Percentiles rank a stretch among this genome's conserved stretches.
Conservation (phyloP, 2,113 vertebrate species). For the Hemicordylus capensis region DNA sequence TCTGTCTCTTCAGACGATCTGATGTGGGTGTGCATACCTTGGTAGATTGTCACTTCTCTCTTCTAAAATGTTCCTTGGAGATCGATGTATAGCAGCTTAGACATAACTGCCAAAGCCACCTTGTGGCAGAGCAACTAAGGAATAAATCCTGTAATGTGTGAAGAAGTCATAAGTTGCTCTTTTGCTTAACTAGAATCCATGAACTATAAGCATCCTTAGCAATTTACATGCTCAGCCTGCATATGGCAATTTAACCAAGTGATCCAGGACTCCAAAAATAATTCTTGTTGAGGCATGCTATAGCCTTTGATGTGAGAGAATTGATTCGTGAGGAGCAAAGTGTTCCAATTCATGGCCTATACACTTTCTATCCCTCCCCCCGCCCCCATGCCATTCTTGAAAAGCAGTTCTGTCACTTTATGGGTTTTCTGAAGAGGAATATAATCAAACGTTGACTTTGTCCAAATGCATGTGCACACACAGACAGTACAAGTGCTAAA, state of each 20-base stretch:
- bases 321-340: background rate
- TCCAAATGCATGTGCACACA: background rate
- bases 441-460: background rate
- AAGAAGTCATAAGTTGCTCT: background rate
- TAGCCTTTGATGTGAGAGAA: background rate
- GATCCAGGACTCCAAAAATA: accelerated
- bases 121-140: background rate
- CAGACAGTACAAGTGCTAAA: background rate
- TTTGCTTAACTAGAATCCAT: background rate
- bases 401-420: background rate
- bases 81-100: background rate
- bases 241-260: background rate
- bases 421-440: background rate
- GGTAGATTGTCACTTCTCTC: background rate
- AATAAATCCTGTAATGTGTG: background rate
- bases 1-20: background rate
- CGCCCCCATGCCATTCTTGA: background rate
- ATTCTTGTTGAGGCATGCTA: background rate
- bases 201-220: background rate
- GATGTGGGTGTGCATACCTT: background rate
- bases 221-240: background rate
- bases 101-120: background rate
- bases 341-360: background rate
- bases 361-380: background rate
- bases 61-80: background rate